Evolutionary conservation across 2,888 invertebrate species (phyloP).

Genomic region (Anoncus sp.): DNA sequence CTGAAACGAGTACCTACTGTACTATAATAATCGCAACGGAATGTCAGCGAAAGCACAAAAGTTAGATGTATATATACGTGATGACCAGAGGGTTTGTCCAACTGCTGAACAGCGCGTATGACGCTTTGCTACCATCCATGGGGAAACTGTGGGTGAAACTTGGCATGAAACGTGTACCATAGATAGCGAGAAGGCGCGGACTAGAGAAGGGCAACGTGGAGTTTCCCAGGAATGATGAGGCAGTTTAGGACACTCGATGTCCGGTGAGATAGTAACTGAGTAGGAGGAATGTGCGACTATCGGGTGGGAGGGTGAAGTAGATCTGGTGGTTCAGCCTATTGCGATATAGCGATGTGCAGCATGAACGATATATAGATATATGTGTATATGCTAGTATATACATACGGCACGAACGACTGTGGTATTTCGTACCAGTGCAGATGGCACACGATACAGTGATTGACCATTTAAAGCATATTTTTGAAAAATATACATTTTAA

Average conservation of each 20-base stretch:
- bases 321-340: constrained; percentile 40
- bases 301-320: background rate
- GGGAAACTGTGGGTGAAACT: constrained; percentile 13
- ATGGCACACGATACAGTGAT: too few relatives aligned
- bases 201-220: constrained; percentile 36
- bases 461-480: background rate
- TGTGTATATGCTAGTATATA: too few relatives aligned
- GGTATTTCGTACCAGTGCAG: constrained; percentile 22
- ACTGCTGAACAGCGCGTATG: constrained; percentile 23
- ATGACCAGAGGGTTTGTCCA: background rate
- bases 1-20: background rate
- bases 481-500: background rate
- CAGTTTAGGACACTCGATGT: constrained; percentile 53
- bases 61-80: background rate
- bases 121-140: constrained; percentile 40
- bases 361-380: background rate
- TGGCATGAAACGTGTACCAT: constrained; percentile 21
- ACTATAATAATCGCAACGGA: constrained; percentile 18
- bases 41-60: background rate
- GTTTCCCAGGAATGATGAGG: constrained; percentile 54
- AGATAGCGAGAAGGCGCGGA: background rate
- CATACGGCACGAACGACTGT: constrained; percentile 19
- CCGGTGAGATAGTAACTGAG: constrained; percentile 17
- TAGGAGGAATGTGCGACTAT: constrained; percentile 17
- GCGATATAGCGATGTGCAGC: background rate